These are phyloP conservation scores for Galeruca laticollis DNA, from an alignment of 2,888 invertebrate species.

Conservation along the genomic window DNA sequence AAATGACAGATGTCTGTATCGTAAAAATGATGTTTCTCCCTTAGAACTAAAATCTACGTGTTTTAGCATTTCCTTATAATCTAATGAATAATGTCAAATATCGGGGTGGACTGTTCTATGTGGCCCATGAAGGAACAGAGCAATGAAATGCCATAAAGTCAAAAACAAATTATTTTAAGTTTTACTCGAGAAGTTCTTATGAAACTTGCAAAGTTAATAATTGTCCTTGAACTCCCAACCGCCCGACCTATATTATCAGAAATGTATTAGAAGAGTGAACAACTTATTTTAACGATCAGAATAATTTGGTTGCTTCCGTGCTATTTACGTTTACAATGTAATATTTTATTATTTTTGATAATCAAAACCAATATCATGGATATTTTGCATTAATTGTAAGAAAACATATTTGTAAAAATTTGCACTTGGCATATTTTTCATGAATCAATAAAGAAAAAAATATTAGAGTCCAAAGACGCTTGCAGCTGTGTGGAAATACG, in stretches of 20 bases:
- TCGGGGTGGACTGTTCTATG: too few species aligned
- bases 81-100: too few species aligned
- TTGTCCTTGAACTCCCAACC: background rate
- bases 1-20: too few species aligned
- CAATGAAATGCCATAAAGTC: too few species aligned
- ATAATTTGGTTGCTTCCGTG: conserved; percentile 40
- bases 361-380: conserved; percentile 18
- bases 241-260: background rate
- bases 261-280: background rate
- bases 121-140: too few species aligned
- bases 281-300: background rate
- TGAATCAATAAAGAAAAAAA: conserved; percentile 20
- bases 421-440: conserved; percentile 25
- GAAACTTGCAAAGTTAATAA: background rate
- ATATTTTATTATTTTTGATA: conserved; percentile 21
- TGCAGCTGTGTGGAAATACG: conserved; percentile 9
- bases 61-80: too few species aligned
- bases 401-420: conserved; percentile 26
- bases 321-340: conserved; percentile 26
- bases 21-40: too few species aligned
- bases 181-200: background rate
- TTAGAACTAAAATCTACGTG: too few species aligned
- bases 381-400: conserved; percentile 28
- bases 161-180: too few species aligned
- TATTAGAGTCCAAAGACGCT: conserved; percentile 13